Evolutionary conservation across 2,888 invertebrate species (phyloP).

Genomic region (Alviniconcha strummeri): DNA sequence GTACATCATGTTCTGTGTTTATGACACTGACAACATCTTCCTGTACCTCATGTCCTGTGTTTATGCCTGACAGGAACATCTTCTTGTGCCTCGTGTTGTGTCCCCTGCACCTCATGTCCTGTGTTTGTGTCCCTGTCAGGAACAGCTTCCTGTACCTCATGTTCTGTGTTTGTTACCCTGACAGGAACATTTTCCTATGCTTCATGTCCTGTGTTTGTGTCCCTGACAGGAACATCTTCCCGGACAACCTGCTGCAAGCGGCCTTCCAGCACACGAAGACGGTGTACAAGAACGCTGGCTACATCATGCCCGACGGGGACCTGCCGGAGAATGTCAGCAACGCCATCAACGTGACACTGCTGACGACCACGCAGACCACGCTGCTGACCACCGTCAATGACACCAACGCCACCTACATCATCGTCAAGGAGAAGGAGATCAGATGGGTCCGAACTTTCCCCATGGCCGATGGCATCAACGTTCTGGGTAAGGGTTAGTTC

Average conservation of each 20-base stretch:
- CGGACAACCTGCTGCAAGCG: conserved; percentile 79
- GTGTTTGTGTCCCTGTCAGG: too few species aligned
- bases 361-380: conserved; percentile 41
- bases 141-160: too few species aligned
- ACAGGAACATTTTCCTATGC: not conserved
- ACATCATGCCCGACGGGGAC: conserved; percentile 29
- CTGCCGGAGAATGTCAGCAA: conserved; percentile 36
- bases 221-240: conserved; percentile 73
- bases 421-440: conserved; percentile 47
- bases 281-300: conserved; percentile 68
- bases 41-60: too few species aligned
- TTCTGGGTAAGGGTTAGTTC: conserved; percentile 75
- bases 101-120: too few species aligned
- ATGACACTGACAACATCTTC: too few species aligned
- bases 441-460: conserved; percentile 47
- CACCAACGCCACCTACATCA: conserved; percentile 46
- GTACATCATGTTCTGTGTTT: too few species aligned
- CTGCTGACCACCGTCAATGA: conserved; percentile 42
- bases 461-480: conserved; percentile 79
- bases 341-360: conserved; percentile 42
- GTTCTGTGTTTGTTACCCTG: too few species aligned
- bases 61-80: too few species aligned
- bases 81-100: too few species aligned
- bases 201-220: too few species aligned
- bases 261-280: conserved; percentile 79